A percentile compares a stretch with the other conserved stretches of the same genome.
Evolutionary conservation across 2,888 invertebrate genomes (phyloP).

Genomic region (Drosophila colorata): DNA sequence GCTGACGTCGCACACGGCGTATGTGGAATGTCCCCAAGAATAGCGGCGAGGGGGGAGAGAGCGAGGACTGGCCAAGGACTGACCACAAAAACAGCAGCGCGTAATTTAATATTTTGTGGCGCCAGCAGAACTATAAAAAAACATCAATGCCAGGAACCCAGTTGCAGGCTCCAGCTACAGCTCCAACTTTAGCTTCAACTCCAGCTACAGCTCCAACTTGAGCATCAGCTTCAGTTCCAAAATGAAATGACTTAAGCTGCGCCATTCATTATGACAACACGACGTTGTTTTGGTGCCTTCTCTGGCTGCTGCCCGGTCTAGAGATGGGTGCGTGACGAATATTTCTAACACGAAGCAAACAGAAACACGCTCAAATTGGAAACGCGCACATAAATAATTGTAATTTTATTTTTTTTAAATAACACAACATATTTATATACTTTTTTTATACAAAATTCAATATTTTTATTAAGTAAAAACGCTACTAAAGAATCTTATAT

Average conservation of each 20-base stretch:
- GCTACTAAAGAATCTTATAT: too few species aligned
- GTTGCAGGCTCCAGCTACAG: slow-evolving; percentile 17
- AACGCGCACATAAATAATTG: too few species aligned
- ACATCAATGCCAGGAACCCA: slow-evolving; percentile 38
- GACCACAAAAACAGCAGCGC: slow-evolving; percentile 68
- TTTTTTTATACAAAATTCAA: too few species aligned
- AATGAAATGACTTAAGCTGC: slow-evolving; percentile 84
- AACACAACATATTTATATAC: too few species aligned
- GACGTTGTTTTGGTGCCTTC: slow-evolving; percentile 55
- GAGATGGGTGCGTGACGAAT: too few species aligned
- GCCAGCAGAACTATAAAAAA: slow-evolving; percentile 84
- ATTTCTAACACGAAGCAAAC: too few species aligned
- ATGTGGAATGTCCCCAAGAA: slow-evolving; percentile 61
- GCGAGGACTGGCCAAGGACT: slow-evolving; percentile 6
- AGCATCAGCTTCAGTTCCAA: slow-evolving; percentile 62
- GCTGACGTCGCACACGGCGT: slow-evolving; percentile 62
- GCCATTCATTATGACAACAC: slow-evolving; percentile 85
- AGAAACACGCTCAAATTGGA: too few species aligned
- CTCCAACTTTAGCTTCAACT: slow-evolving; percentile 10
- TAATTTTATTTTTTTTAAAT: too few species aligned
- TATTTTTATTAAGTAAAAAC: too few species aligned
- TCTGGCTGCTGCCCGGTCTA: slow-evolving; percentile 11
- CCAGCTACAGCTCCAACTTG: slow-evolving; percentile 40
- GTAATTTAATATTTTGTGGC: slow-evolving; percentile 85
- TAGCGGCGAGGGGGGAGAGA: slow-evolving; percentile 5